phyloP scores from a whole-genome alignment of 2,888 invertebrate genomes.

The Melanostoma mellinum region DNA sequence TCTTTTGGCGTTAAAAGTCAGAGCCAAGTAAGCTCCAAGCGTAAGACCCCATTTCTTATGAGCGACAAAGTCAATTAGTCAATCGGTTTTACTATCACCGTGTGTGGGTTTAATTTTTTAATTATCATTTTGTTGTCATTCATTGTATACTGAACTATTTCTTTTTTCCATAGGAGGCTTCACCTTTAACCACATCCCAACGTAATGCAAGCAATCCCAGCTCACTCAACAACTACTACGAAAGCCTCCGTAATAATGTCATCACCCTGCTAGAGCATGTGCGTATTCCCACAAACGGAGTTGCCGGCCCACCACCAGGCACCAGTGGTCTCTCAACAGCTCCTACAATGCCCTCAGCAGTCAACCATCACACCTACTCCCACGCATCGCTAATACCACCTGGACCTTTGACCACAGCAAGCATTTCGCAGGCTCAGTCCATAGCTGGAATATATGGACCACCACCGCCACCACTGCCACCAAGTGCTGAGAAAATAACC shows the following conservation, averaged over 20 bases:
- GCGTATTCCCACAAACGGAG: conserved; percentile 88
- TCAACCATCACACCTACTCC: conserved; percentile 63
- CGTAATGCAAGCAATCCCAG: conserved; percentile 62
- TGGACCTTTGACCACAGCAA: conserved; percentile 74
- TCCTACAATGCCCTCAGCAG: conserved; percentile 53
- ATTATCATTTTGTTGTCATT: not conserved
- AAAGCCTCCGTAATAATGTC: conserved; percentile 95
- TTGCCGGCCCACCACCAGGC: conserved; percentile 56
- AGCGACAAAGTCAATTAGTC: no score
- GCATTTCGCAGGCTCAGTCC: conserved; percentile 62
- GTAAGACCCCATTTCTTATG: no score
- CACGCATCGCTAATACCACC: conserved; percentile 76
- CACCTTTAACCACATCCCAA: conserved; percentile 80
- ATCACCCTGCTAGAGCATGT: conserved; percentile 95
- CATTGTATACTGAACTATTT: not conserved
- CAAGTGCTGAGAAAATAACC: conserved; percentile 62
- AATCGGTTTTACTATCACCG: no score
- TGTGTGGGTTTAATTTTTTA: not conserved
- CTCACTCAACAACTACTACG: conserved; percentile 93
- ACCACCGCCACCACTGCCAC: conserved; percentile 63
- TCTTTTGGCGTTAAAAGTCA: no score
- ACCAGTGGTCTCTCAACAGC: conserved; percentile 43
- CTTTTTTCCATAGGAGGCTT: conserved; percentile 77
- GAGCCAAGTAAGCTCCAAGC: no score
- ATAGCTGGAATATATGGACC: conserved; percentile 61